Evolutionary conservation across 2,888 invertebrate species (phyloP).

Genomic region (Mechanitis messenoides): DNA sequence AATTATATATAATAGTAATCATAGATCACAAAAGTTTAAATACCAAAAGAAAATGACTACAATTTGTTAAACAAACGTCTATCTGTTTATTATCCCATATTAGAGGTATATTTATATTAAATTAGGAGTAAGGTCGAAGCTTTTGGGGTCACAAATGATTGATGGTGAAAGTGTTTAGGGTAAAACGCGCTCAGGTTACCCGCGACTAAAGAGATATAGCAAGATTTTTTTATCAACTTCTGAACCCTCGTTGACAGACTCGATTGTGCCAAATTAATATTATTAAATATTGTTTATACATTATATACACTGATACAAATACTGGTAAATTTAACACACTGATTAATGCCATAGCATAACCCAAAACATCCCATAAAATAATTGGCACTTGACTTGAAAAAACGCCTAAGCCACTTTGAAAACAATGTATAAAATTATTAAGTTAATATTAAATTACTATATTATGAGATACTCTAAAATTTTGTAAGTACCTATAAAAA

Average conservation of each 20-base stretch:
- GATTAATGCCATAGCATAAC: too few species aligned
- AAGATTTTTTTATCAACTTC: not conserved
- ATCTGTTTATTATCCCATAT: constrained; percentile 5
- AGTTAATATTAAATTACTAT: too few species aligned
- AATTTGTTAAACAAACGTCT: constrained; percentile 6
- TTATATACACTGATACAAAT: too few species aligned
- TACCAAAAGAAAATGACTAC: not conserved
- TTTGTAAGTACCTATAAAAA: too few species aligned
- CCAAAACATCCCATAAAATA: not conserved
- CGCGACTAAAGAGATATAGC: constrained; percentile 13
- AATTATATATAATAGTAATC: too few species aligned
- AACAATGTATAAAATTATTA: too few species aligned
- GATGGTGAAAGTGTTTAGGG: constrained; percentile 41
- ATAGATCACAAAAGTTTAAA: too few species aligned
- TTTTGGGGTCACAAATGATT: constrained; percentile 33
- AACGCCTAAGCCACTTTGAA: constrained; percentile 1
- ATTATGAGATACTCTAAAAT: too few species aligned
- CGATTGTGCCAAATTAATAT: too few species aligned
- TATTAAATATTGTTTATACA: too few species aligned
- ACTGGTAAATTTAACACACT: too few species aligned
- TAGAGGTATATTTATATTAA: constrained; percentile 8
- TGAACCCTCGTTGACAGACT: too few species aligned
- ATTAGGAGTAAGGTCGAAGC: constrained; percentile 11
- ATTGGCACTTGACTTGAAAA: constrained; percentile 4
- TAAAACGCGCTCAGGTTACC: constrained; percentile 35